Conservation (phyloP, 37 sponge, comb jelly and placozoan genomes). For the Halisarca cf. caerulea region DNA sequence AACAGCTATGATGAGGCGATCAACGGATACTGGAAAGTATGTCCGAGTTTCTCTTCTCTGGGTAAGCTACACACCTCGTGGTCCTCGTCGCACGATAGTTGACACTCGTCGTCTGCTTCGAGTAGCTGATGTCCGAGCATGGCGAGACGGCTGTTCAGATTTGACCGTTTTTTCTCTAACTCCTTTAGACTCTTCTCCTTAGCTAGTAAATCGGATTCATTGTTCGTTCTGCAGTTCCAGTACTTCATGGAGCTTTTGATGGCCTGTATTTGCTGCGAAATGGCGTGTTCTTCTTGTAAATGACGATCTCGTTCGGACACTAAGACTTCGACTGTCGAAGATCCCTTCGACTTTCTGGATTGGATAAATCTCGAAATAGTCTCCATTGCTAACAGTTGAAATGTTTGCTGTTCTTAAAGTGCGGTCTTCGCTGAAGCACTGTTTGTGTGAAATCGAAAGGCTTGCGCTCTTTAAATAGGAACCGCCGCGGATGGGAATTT, state of each 20-base stretch:
- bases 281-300: neutral
- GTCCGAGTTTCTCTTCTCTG: no score
- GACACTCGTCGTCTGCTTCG: neutral
- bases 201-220: neutral
- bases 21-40: no score
- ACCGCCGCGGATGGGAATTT: no score
- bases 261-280: neutral
- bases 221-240: neutral
- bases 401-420: no score
- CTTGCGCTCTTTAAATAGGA: no score
- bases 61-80: neutral
- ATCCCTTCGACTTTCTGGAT: no score
- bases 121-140: neutral
- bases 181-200: neutral
- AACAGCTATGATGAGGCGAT: no score
- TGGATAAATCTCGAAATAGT: no score
- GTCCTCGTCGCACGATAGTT: neutral
- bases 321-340: neutral
- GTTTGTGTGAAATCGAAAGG: no score
- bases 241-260: neutral
- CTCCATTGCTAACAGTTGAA: no score
- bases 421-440: no score
- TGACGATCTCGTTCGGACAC: neutral
- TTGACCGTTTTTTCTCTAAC: neutral
- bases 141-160: neutral